phyloP scores from a whole-genome alignment of 2,797 vertebrate genomes.

The Molossus molossus region DNA sequence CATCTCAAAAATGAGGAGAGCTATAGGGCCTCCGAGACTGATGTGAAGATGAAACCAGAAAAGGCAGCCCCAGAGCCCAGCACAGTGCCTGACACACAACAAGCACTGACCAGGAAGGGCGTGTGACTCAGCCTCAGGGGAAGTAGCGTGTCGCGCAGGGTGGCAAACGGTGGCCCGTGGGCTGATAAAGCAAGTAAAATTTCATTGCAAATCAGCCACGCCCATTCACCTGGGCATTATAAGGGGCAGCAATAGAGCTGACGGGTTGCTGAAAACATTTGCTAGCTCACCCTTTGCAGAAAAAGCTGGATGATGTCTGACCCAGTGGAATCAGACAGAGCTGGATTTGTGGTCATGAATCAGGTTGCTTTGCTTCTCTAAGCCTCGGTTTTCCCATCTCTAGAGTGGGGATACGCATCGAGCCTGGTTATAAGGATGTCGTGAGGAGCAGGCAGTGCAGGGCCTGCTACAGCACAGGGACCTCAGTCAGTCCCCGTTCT shows the following conservation, averaged over 20 bases:
- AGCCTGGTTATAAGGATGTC: background rate
- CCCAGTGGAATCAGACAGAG: background rate
- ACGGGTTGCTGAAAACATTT: background rate
- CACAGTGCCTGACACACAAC: accelerated
- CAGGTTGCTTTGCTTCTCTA: background rate
- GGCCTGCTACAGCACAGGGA: accelerated
- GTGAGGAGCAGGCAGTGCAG: accelerated
- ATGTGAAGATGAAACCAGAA: background rate
- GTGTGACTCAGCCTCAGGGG: background rate
- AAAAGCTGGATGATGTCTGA: background rate
- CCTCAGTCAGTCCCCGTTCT: background rate
- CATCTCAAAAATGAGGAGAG: background rate
- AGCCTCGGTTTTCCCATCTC: conserved; percentile 22
- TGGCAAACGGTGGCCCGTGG: accelerated
- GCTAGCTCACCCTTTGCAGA: background rate
- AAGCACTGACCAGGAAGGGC: too few relatives aligned
- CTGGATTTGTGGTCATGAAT: background rate
- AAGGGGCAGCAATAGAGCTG: background rate
- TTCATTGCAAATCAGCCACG: background rate
- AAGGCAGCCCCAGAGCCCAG: background rate
- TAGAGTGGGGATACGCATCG: background rate
- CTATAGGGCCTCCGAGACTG: background rate
- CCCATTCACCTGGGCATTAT: background rate
- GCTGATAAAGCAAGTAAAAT: background rate
- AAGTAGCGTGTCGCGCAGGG: background rate